Base-by-base conservation (phyloP, 2,888 invertebrate genomes). In the Melikaiella ostensackeni region DNA sequence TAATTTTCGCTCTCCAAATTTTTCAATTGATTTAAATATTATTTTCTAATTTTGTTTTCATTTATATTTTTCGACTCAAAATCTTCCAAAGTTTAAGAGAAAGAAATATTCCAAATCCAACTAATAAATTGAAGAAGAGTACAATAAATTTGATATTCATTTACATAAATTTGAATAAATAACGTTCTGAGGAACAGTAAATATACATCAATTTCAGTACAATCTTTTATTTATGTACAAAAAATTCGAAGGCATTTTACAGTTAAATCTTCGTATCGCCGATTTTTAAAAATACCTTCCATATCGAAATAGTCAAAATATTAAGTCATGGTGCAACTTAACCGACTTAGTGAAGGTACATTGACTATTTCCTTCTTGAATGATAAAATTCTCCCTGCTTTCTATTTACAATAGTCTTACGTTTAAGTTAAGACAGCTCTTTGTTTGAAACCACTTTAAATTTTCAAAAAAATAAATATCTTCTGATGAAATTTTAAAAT, bases 171-270 rank as follows among this genome's bases (percentile, higher is more conserved):
- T 16, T 42, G 5, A 6, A 42, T 42, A 16, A 42, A 42, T 16
- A 42, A 42, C 6, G 16, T 16, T 16, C 42, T 16, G 19, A n/a
- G 46, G 46, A 13, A 27, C 66, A 73, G 77, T 77, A 80, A 82
- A 95, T 62, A 95, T 95, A 74, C 75, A 75, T 73, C 75, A 82
- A 61, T 77, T 87, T 88, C 88, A 87, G 87, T 88, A 88, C 85
- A 87, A 87, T 87, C 83, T 88, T 90, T 86, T 88, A 87, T 87
- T 88, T 89, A 90, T 90, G 86, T 90, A 90, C 90, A 89, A 88
- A 87, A 88, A 87, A 83, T 85, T 86, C 84, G 85, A 87, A 87
- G 85, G 87, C 84, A 84, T 84, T 83, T 82, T 85, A 86, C 85
- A 87, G 83, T 80, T 85, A 85, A 78, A 80, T 81, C 79, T 79